Evolutionary conservation across 2,888 invertebrate genomes (phyloP), one percentile per base, ranked within the genome.

Genomic region (Drosophila melanosoma): DNA sequence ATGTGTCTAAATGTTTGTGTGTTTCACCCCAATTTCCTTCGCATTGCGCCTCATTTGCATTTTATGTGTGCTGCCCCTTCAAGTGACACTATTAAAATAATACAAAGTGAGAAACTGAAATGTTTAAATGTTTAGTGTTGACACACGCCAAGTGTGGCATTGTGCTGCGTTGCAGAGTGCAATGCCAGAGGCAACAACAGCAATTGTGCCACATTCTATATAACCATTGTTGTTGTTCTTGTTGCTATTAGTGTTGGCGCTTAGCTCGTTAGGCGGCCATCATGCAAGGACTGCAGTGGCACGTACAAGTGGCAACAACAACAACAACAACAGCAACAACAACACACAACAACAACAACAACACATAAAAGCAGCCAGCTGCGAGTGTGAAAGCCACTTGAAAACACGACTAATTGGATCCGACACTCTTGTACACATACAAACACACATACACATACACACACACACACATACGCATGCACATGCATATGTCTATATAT

Each of bases 341-440:
- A 35, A 38, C 38, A 3, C 3, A 23, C 15, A 20, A 20, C 53
- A 42, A 42, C n/a, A 40, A 40, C 40, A 52, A 20, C 52, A 53
- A 15, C 62, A 63, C 74, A 74, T 70, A 40, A 40, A 45, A 15
- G 15, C 10, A 69, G 62, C 62, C 69, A 53, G 57, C 62, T 40
- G 76, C 69, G 63, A 77, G 79, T 74, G 71, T 70, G 79, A 73
- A 81, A 77, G 79, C 79, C 83, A 85, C 88, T 85, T 85, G 75
- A 87, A 77, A 86, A 83, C 82, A 79, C 81, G 89, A 82, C 87
- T 87, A 88, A 87, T 89, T 82, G 87, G 84, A 81, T 75, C 69
- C 72, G 69, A 64, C 82, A 74, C 70, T 69, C 67, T 79, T 75
- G 65, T 61, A 66, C 71, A 69, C 59, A 69, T 45, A 48, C 57